phyloP scores from a whole-genome alignment of 2,113 vertebrate species.

The Passerina amoena region DNA sequence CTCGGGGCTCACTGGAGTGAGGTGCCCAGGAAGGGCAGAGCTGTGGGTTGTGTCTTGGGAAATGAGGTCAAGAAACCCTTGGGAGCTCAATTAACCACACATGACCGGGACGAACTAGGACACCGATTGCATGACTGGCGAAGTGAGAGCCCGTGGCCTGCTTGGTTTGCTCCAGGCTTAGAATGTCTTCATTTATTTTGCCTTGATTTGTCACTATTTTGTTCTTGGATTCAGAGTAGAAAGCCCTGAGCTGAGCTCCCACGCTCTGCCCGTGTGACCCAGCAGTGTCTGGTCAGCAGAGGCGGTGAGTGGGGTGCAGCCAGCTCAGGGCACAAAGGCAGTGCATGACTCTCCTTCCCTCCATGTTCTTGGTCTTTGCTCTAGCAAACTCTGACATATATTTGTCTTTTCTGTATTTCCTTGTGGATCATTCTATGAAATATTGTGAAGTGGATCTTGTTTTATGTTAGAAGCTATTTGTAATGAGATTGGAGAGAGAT shows the following conservation, averaged over 20 bases:
- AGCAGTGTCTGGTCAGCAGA: background rate
- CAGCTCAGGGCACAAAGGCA: background rate
- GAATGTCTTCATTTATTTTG: background rate
- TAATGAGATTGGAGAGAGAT: slow-evolving; percentile 73
- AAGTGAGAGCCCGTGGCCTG: background rate
- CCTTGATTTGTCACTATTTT: background rate
- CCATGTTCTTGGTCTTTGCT: background rate
- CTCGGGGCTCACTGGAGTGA: background rate
- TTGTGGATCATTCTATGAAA: slow-evolving; percentile 31
- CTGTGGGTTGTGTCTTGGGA: background rate
- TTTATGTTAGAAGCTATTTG: slow-evolving; percentile 60
- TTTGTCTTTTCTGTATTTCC: background rate
- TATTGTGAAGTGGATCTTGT: slow-evolving; percentile 48
- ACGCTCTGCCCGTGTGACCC: fast-evolving
- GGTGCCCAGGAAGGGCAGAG: background rate
- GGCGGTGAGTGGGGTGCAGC: background rate
- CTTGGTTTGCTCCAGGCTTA: background rate
- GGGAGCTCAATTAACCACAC: slow-evolving; percentile 14
- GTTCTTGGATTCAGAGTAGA: background rate
- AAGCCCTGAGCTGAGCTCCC: background rate
- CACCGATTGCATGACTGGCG: background rate
- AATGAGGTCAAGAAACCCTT: slow-evolving; percentile 14
- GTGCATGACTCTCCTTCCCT: background rate
- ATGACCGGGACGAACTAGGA: background rate
- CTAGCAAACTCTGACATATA: background rate